These are phyloP conservation scores for Corythaixoides concolor DNA, from an alignment of 2,113 vertebrate genomes.

Conservation along the genomic window DNA sequence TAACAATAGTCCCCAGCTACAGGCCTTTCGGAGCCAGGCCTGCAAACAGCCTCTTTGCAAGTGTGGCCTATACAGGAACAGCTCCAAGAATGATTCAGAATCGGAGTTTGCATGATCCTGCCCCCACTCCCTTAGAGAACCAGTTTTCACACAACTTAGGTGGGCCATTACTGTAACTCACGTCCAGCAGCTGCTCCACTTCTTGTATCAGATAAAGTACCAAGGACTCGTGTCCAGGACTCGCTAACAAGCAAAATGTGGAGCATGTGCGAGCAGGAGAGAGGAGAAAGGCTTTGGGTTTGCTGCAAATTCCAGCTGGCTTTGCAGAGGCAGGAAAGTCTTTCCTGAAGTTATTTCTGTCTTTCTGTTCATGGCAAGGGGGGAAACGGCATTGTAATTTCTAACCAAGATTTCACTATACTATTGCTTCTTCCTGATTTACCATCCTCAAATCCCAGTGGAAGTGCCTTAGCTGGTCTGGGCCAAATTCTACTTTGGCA, in stretches of 20 bases:
- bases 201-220: slow-evolving; percentile 18
- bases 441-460: slow-evolving; percentile 57
- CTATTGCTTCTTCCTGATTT: slow-evolving; percentile 55
- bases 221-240: background rate
- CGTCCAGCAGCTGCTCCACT: slow-evolving; percentile 22
- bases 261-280: background rate
- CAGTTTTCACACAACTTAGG: slow-evolving; percentile 45
- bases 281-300: background rate
- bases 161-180: slow-evolving; percentile 1
- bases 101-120: background rate
- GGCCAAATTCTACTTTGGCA: slow-evolving; percentile 55
- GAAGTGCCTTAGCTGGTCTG: slow-evolving; percentile 10
- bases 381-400: slow-evolving; percentile 43
- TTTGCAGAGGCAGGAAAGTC: slow-evolving; percentile 28
- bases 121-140: background rate
- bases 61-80: background rate
- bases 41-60: background rate
- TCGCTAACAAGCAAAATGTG: background rate
- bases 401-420: slow-evolving; percentile 22
- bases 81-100: slow-evolving; percentile 43
- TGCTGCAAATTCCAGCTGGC: background rate
- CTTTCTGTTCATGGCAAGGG: background rate
- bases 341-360: slow-evolving; percentile 63
- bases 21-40: background rate
- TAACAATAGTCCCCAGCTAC: background rate